These are phyloP conservation scores for Hybognathus amarus DNA, from an alignment of 2,797 vertebrate species.

Conservation along the genomic window DNA sequence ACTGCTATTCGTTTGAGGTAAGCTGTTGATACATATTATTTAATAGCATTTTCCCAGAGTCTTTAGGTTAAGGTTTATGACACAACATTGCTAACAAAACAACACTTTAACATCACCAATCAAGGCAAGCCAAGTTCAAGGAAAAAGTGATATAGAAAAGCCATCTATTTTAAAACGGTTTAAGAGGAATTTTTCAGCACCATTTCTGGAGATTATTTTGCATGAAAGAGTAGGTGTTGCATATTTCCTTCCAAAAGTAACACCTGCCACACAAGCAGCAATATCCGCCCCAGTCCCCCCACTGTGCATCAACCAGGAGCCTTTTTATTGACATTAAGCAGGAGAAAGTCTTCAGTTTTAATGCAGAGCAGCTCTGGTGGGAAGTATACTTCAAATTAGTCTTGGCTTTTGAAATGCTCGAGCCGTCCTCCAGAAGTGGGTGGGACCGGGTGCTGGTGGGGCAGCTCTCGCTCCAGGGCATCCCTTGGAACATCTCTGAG, in stretches of 20 bases:
- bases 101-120: not conserved
- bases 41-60: not conserved
- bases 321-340: constrained; percentile 66
- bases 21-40: not conserved
- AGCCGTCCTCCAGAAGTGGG: constrained; percentile 67
- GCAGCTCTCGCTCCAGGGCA: constrained; percentile 70
- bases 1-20: constrained; percentile 7
- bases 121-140: not conserved
- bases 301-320: constrained; percentile 52
- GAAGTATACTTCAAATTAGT: constrained; percentile 69
- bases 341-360: constrained; percentile 61
- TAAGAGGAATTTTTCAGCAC: not conserved
- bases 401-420: constrained; percentile 69
- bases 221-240: not conserved
- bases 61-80: not conserved
- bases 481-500: constrained; percentile 71
- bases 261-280: constrained; percentile 24
- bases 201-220: not conserved
- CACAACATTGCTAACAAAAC: not conserved
- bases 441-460: constrained; percentile 59
- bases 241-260: constrained; percentile 23
- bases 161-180: not conserved
- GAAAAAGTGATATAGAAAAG: not conserved
- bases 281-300: constrained; percentile 53
- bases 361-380: constrained; percentile 62